Base-by-base conservation (phyloP, 2,888 invertebrate species). In the Drosophila cracens region DNA sequence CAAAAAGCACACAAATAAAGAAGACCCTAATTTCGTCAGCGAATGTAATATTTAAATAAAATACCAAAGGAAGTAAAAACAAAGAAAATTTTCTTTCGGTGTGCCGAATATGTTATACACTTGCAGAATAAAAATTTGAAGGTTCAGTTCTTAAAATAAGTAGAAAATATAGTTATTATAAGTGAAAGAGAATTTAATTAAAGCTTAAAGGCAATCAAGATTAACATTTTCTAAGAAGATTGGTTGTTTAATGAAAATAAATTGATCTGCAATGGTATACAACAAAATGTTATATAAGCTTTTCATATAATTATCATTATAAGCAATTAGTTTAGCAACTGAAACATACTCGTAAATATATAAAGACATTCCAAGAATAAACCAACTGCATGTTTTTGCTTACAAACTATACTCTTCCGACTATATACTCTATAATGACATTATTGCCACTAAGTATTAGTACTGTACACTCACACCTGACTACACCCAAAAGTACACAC, bases 311-410 rank as follows among this genome's bases (percentile, higher is more conserved):
- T 31, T 56, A 43, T 33, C 13, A 65, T 25, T 46, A 43, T 29
- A 33, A 67, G 67, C 61, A 78, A 65, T 29, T 76, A 75, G 65
- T 43, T 69, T 64, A 73, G 69, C 59, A 62, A 79, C 25, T 51
- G 48, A 69, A 60, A 51, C 51, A 68, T 56, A 61, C 36, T 56
- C 51, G 29, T 59, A 58, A 46, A 58, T 49, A 62, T 43, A 64
- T 66, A 70, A 54, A 54, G 59, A 61, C 43, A 58, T 51, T 40
- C 31, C 33, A 62, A 48, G 33, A 59, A 68, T 25, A 38, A 56
- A 10, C 54, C 48, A 70, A 51, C 43, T 79, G 79, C 79, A 79
- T 79, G 79, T 79, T 79, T 74, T 68, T 74, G 79, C 79, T 79
- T 79, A 70, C 51, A 61, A 79, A 74, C 61, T 79, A 70, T 79